phyloP scores from a whole-genome alignment of 2,888 invertebrate species.

The Epinotia demarniana region DNA sequence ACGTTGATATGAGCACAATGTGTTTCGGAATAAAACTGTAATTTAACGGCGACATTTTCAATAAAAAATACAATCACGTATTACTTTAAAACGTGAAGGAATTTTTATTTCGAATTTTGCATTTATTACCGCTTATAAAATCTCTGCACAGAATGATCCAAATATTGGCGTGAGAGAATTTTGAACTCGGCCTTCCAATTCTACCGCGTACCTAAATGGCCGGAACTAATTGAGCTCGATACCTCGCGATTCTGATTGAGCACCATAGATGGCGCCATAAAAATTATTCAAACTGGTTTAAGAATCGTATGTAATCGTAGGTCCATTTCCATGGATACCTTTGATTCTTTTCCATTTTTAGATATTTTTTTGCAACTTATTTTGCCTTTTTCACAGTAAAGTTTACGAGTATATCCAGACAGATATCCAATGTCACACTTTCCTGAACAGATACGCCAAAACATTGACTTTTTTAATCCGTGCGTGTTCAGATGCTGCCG shows the following conservation, averaged over 20 bases:
- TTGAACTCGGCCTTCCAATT: slow-evolving; percentile 11
- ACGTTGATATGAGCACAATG: slow-evolving; percentile 2
- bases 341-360: not conserved
- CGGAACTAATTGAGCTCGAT: slow-evolving; percentile 11
- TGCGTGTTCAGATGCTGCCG: slow-evolving; percentile 30
- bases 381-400: not conserved
- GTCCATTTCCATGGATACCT: not conserved
- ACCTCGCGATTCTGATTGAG: not conserved
- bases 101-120: not conserved
- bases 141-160: too few species aligned
- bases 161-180: not conserved
- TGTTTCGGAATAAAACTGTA: not conserved
- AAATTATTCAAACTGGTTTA: too few species aligned
- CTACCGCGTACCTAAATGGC: slow-evolving; percentile 3
- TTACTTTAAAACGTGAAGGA: not conserved
- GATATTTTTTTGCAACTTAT: not conserved
- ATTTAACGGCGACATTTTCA: slow-evolving; percentile 13
- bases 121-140: not conserved
- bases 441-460: slow-evolving; percentile 32
- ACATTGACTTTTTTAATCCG: slow-evolving; percentile 23
- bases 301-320: too few species aligned
- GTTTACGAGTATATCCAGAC: not conserved
- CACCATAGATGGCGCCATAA: too few species aligned
- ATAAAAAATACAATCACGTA: slow-evolving; percentile 6
- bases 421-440: slow-evolving; percentile 29